Base-by-base conservation (phyloP, 2,113 vertebrate species). In the Phrynosoma blainvillii region DNA sequence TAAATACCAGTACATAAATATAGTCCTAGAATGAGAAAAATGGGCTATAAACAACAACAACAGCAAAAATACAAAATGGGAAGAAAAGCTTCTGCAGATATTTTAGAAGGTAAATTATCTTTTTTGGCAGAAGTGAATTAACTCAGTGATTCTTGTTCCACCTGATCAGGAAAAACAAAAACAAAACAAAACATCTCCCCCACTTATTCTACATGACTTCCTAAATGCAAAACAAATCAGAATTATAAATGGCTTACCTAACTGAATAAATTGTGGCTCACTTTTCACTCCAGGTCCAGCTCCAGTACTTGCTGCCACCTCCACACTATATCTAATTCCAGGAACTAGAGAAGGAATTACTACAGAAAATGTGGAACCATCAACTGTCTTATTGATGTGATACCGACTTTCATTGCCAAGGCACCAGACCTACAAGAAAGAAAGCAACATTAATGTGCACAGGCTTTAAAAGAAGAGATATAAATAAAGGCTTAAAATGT, bases 361-460 rank as follows among this genome's bases (percentile, higher is more conserved):
- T 42, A 98, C 96, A 2, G 98, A 99, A 9, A 98, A 96, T 47
- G 98, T 98, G 30, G 97, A 96, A 20, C 98, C 98, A 2, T 99
- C 98, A 9, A 99, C 99, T 0, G 98, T 98, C 82, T 98, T 98
- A 97, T 99, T 99, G 73, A 99, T 98, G 68, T 99, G 99, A 95
- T 98, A 99, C 20, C 97, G 94, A 56, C 97, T 99, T 94, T 99
- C 99, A 78, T 99, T 99, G 86, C 98, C 99, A 82, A 99, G 96
- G 93, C 99, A 99, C 99, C 99, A 99, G 88, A 99, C 97, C 99
- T 99, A 94, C 40, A 88, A 88, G 78, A 54, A 87, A 54, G 4
- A 74, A 93, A 91, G 73, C 0, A 0, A 21, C 71, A 0, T 4
- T 1, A 23, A 52, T 30, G 27, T 0, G 0, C 0, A 6, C 12